A percentile compares a stretch with the other conserved stretches of the same genome.
These are phyloP conservation scores for Campylomormyrus numenius DNA, from an alignment of 2,113 vertebrate genomes.

Conservation along the genomic window DNA sequence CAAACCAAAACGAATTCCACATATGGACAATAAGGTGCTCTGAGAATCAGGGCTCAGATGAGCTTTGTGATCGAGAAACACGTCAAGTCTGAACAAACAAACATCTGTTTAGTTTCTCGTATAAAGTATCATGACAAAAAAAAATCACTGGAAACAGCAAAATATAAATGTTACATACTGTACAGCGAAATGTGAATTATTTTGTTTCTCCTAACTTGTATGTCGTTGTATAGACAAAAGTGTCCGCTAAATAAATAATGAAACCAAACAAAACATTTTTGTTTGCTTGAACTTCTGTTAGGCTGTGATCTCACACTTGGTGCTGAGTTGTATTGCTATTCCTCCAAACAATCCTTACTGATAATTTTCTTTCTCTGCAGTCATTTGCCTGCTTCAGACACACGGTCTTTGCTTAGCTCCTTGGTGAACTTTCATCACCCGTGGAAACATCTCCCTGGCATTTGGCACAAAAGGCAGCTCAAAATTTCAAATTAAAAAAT, in stretches of 20 bases:
- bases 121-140: background rate
- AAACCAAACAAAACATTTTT: background rate
- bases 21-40: background rate
- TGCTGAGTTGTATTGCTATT: background rate
- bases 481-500: constrained; percentile 42
- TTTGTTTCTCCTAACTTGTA: background rate
- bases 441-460: constrained; percentile 35
- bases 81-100: background rate
- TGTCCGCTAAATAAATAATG: background rate
- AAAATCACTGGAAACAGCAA: background rate
- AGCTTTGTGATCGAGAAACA: background rate
- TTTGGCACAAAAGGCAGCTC: constrained; percentile 36
- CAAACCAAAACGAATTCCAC: background rate
- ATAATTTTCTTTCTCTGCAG: background rate
- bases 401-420: background rate
- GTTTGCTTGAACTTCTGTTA: background rate
- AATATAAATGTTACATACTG: background rate
- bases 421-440: background rate
- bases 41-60: background rate
- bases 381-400: background rate
- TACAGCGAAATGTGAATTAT: background rate
- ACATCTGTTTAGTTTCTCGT: background rate
- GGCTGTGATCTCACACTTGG: background rate
- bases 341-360: background rate
- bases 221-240: background rate